Evolutionary conservation across 2,797 vertebrate genomes (phyloP), one percentile per base, ranked within the genome.

Genomic region (Ctenochaetus hawaiiensis): DNA sequence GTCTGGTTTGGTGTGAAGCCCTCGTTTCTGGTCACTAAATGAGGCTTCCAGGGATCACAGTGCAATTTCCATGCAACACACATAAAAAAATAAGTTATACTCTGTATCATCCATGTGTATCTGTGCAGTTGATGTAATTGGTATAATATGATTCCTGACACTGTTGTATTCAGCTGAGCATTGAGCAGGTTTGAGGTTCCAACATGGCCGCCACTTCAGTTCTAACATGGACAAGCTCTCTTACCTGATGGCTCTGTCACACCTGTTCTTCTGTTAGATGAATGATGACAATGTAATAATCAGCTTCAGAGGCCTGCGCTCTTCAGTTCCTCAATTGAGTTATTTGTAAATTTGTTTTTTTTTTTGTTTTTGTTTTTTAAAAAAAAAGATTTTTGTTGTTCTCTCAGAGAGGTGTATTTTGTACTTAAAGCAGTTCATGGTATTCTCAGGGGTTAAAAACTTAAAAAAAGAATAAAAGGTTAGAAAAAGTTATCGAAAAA

Each of bases 381-480:
- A n/a, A n/a, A 30, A 30, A 30, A 30, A 30, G 26, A 1, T 81
- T 83, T 79, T 81, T 85, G 60, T 88, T 84, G 56, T 83, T 86
- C 80, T 90, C 85, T 88, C 77, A 88, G 76, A 91, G 82, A 91
- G 84, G 87, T 91, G 92, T 93, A 90, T 93, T 92, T 92, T 94
- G 78, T 93, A 93, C 85, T 76, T 89, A 83, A 92, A 93, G 90
- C 86, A 90, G 89, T 93, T 88, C 87, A 82, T 88, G 86, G 89
- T 92, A 87, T 91, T 95, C 95, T 96, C 95, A 96, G 95, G 95
- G 95, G 90, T 94, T 74, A 82, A 83, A 85, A 84, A 82, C 34
- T 82, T 73, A 87, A 78, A 89, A 75, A 67, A 83, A 77, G 72
- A 90, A 88, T 74, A 83, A 87, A 90, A 84, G 89, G 78, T 85